Percentiles rank a stretch among this genome's conserved stretches.
phyloP scores from a whole-genome alignment of 2,888 invertebrate genomes.

The Dromius quadrimaculatus region DNA sequence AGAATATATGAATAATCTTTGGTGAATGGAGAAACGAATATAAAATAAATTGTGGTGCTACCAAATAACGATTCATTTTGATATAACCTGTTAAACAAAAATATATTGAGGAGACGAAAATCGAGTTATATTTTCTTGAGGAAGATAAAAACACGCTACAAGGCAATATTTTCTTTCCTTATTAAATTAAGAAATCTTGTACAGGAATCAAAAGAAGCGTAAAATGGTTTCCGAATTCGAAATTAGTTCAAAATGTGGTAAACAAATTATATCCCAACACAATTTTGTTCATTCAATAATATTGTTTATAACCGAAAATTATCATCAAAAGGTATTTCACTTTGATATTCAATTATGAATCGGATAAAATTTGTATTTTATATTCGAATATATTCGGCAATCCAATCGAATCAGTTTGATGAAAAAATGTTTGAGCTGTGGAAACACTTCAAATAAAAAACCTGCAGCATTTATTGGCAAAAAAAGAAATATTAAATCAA shows the following conservation, averaged over 20 bases:
- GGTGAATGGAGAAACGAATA: too few relatives aligned
- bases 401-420: too few relatives aligned
- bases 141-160: constrained; percentile 1
- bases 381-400: too few relatives aligned
- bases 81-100: too few relatives aligned
- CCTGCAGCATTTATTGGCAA: neutral
- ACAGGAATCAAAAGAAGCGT: neutral
- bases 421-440: neutral
- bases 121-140: constrained; percentile 16
- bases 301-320: neutral
- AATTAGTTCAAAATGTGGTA: neutral
- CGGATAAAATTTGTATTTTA: too few relatives aligned
- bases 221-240: constrained; percentile 14
- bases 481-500: neutral
- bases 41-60: too few relatives aligned
- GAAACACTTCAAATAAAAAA: neutral
- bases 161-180: constrained; percentile 4
- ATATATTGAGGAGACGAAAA: too few relatives aligned
- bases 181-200: constrained; percentile 24
- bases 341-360: neutral
- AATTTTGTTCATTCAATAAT: constrained; percentile 3
- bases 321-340: neutral
- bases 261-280: constrained; percentile 13
- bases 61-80: too few relatives aligned
- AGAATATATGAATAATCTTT: too few relatives aligned